These are phyloP conservation scores for Malurus alboscapulatus DNA, from an alignment of 2,113 vertebrate genomes.

Conservation along the genomic window DNA sequence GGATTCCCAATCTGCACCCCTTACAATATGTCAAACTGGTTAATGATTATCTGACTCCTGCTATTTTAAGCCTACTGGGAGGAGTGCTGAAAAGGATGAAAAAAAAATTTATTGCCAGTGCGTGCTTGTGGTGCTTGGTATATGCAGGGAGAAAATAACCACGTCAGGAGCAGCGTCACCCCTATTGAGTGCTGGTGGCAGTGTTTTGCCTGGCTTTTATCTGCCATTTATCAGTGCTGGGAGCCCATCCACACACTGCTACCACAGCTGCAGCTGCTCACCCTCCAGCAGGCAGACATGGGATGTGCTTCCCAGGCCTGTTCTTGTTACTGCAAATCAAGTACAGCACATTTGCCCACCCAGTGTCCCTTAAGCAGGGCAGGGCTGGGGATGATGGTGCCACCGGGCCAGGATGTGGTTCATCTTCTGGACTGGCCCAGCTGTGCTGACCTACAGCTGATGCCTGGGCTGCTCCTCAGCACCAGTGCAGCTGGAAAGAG, in stretches of 20 bases:
- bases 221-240: not conserved
- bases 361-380: not conserved
- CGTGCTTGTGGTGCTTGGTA: fast-evolving
- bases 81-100: not conserved
- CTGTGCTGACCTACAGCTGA: not conserved
- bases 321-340: not conserved
- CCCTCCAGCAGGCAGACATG: not conserved
- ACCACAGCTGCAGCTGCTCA: not conserved
- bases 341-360: not conserved
- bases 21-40: not conserved
- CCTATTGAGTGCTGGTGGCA: not conserved
- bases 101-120: not conserved
- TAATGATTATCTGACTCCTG: conserved; percentile 11
- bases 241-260: not conserved
- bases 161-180: not conserved
- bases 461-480: not conserved
- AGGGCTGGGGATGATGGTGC: not conserved
- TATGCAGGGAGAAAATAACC: not conserved
- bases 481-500: not conserved
- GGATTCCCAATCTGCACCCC: not conserved
- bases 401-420: not conserved
- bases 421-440: not conserved
- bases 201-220: not conserved
- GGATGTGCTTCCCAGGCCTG: not conserved
- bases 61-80: conserved; percentile 42